A percentile compares a stretch with the other conserved stretches of the same genome.
phyloP scores from a whole-genome alignment of 2,113 vertebrate genomes.

The Pollachius pollachius region DNA sequence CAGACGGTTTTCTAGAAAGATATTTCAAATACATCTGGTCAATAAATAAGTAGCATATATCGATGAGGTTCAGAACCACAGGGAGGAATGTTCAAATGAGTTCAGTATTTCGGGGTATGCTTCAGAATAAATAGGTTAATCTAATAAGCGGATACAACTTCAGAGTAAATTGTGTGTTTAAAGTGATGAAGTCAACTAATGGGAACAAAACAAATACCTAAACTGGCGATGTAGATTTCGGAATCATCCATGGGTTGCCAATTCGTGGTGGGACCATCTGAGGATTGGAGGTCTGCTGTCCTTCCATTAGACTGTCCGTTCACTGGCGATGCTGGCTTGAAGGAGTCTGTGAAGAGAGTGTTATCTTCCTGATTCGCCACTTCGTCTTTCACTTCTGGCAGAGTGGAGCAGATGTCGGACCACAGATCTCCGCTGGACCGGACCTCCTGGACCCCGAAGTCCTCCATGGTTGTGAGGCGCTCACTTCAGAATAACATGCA shows the following conservation, averaged over 20 bases:
- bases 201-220: conserved; percentile 74
- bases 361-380: conserved; percentile 40
- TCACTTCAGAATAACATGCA: not conserved
- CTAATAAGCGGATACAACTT: not conserved
- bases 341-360: conserved; percentile 85
- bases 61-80: not conserved
- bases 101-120: too few species aligned
- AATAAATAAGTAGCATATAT: not conserved
- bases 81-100: not conserved
- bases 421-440: conserved; percentile 85
- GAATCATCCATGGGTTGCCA: conserved; percentile 95
- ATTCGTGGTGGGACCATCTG: conserved; percentile 48
- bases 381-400: conserved; percentile 64
- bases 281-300: conserved; percentile 16
- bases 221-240: conserved; percentile 87
- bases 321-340: conserved; percentile 62
- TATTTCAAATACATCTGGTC: not conserved
- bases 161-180: not conserved
- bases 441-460: conserved; percentile 63
- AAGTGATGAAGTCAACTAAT: not conserved
- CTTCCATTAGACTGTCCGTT: conserved; percentile 30
- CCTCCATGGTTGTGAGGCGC: conserved; percentile 81
- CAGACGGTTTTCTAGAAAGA: conserved; percentile 84
- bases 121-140: not conserved
- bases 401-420: conserved; percentile 86